Conservation (phyloP, 2,888 invertebrate genomes). For the Parnassius glacialis region DNA sequence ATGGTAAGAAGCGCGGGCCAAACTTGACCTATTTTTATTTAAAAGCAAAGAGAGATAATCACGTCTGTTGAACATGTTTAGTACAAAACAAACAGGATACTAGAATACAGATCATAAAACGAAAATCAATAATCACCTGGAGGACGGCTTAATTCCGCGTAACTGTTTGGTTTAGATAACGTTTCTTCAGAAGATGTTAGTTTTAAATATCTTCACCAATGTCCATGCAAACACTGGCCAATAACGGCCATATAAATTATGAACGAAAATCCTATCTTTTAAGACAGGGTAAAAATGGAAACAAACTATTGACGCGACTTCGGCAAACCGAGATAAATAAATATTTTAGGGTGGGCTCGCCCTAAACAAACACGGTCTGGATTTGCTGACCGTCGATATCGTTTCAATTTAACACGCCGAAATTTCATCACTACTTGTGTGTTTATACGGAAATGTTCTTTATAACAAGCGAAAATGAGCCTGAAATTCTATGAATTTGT, state of each 20-base stretch:
- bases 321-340: constrained; percentile 80
- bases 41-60: constrained; percentile 21
- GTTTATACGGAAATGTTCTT: constrained; percentile 47
- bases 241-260: constrained; percentile 71
- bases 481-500: constrained; percentile 33
- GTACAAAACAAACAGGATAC: constrained; percentile 60
- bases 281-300: constrained; percentile 69
- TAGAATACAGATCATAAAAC: constrained; percentile 42
- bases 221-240: constrained; percentile 61
- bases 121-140: constrained; percentile 63
- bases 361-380: constrained; percentile 78
- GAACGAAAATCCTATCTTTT: constrained; percentile 69
- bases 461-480: constrained; percentile 40
- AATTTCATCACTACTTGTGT: constrained; percentile 67
- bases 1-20: background rate
- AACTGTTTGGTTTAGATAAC: constrained; percentile 73
- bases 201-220: constrained; percentile 66
- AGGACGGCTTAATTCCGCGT: constrained; percentile 67
- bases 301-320: constrained; percentile 78
- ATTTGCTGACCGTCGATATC: constrained; percentile 80
- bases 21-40: constrained; percentile 17
- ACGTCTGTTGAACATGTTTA: constrained; percentile 23
- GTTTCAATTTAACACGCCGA: constrained; percentile 79
- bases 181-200: constrained; percentile 66
- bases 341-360: constrained; percentile 80